Percentiles rank a stretch among this genome's conserved stretches.
Evolutionary conservation across 2,797 vertebrate species (phyloP).

Genomic region (Labeo calbasu): DNA sequence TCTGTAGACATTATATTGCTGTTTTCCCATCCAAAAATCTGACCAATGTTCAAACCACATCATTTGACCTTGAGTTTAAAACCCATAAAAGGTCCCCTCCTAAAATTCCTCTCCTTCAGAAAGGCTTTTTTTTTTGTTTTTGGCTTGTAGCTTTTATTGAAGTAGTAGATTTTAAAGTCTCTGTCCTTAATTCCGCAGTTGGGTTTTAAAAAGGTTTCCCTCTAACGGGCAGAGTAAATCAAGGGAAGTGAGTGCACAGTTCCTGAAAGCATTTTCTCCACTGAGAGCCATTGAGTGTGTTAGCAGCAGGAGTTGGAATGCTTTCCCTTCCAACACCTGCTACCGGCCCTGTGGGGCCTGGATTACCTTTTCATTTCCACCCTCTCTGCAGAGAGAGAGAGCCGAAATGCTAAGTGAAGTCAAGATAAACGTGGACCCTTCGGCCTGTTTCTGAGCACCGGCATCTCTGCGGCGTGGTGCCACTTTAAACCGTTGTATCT

Average conservation of each 20-base stretch:
- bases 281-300: conserved; percentile 72
- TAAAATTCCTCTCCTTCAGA: conserved; percentile 65
- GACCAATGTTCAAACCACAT: conserved; percentile 4
- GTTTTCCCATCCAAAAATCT: conserved; percentile 60
- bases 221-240: conserved; percentile 41
- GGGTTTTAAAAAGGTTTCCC: conserved; percentile 58
- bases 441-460: conserved; percentile 39
- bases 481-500: conserved; percentile 39
- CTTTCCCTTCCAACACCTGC: conserved; percentile 60
- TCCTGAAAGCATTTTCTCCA: conserved; percentile 76
- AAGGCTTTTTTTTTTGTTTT: conserved; percentile 72
- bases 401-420: conserved; percentile 46
- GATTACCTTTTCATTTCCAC: conserved; percentile 71
- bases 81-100: conserved; percentile 54
- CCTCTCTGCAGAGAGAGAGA: conserved; percentile 20
- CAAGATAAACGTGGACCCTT: conserved; percentile 41
- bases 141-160: conserved; percentile 75
- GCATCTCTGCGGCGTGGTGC: conserved; percentile 21
- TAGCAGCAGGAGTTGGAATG: conserved; percentile 67
- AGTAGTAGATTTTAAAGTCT: conserved; percentile 70
- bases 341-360: conserved; percentile 72
- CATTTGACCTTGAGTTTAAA: conserved; percentile 57
- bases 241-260: conserved; percentile 71
- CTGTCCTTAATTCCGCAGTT: conserved; percentile 62
- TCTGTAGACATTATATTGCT: conserved; percentile 28